phyloP scores from a whole-genome alignment of 2,797 vertebrate genomes.

The Rhinichthys osculus region DNA sequence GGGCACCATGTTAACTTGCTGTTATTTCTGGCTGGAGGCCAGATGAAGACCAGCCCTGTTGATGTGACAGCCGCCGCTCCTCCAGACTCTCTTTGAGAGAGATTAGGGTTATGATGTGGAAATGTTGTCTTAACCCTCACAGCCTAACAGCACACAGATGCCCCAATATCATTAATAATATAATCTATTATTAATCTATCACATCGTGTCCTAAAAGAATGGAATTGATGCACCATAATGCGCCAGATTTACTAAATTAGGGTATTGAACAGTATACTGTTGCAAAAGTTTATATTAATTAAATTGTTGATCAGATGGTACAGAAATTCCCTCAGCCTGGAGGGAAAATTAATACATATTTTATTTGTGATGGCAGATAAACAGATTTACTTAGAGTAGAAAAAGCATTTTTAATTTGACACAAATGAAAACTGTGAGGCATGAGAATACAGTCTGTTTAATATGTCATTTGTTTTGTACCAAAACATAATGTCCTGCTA shows the following conservation, averaged over 20 bases:
- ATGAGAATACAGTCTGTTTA: constrained; percentile 2
- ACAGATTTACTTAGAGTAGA: not conserved
- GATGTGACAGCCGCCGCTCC: constrained; percentile 28
- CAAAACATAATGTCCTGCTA: not conserved
- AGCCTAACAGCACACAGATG: constrained; percentile 5
- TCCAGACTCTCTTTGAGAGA: constrained; percentile 6
- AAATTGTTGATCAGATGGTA: not conserved
- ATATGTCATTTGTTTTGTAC: not conserved
- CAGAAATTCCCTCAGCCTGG: not conserved
- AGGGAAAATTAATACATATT: not conserved
- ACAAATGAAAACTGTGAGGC: not conserved
- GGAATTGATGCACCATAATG: not conserved
- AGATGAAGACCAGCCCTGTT: constrained; percentile 25
- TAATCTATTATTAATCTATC: constrained; percentile 1
- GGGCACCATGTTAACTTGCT: constrained; percentile 13
- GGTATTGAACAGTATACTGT: not conserved
- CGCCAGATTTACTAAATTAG: not conserved
- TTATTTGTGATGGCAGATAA: constrained; percentile 11
- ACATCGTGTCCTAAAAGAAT: not conserved
- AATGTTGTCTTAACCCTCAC: constrained; percentile 34
- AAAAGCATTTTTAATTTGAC: not conserved
- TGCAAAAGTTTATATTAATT: not conserved
- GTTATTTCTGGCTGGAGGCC: constrained; percentile 43
- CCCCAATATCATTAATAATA: not conserved
- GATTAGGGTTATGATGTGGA: constrained; percentile 52